Percentiles rank a stretch among this genome's conserved stretches.
Evolutionary conservation across 2,888 invertebrate genomes (phyloP).

Genomic region (Hydriomena furcata): DNA sequence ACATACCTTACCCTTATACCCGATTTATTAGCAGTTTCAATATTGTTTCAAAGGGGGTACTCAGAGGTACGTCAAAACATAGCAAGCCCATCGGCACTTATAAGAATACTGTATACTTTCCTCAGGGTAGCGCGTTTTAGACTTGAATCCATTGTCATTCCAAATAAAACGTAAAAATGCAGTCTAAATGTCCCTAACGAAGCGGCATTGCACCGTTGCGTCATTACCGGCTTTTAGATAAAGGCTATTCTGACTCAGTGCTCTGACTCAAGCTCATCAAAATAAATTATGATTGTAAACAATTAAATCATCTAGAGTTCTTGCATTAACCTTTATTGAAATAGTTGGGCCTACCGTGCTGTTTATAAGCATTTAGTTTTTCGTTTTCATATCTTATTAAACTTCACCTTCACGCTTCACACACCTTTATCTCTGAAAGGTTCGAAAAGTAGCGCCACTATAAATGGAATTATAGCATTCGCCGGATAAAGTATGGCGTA

Average conservation of each 20-base stretch:
- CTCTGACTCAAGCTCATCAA: constrained; percentile 17
- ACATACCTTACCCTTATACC: not conserved
- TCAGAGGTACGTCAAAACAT: too few species aligned
- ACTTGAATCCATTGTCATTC: not conserved
- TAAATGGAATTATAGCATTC: constrained; percentile 9
- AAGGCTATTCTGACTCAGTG: constrained; percentile 18
- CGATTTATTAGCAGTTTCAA: too few species aligned
- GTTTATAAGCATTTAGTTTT: not conserved
- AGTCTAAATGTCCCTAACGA: constrained; percentile 20
- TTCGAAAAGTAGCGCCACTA: constrained; percentile 2
- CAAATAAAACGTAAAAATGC: constrained; percentile 9
- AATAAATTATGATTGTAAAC: constrained; percentile 2
- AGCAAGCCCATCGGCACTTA: too few species aligned
- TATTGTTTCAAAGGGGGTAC: too few species aligned
- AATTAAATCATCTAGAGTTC: not conserved
- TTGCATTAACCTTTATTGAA: not conserved
- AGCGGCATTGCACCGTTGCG: constrained; percentile 21
- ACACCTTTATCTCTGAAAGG: constrained; percentile 5
- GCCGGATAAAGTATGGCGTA: constrained; percentile 19
- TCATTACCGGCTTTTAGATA: constrained; percentile 31
- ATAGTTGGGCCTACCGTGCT: not conserved
- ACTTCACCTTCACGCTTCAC: not conserved
- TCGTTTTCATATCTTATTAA: not conserved
- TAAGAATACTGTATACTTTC: too few species aligned
- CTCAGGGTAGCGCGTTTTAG: too few species aligned